A percentile compares a stretch with the other conserved stretches of the same genome.
These are phyloP conservation scores for Ariopsis seemanni DNA, from an alignment of 2,113 vertebrate species.

Conservation along the genomic window DNA sequence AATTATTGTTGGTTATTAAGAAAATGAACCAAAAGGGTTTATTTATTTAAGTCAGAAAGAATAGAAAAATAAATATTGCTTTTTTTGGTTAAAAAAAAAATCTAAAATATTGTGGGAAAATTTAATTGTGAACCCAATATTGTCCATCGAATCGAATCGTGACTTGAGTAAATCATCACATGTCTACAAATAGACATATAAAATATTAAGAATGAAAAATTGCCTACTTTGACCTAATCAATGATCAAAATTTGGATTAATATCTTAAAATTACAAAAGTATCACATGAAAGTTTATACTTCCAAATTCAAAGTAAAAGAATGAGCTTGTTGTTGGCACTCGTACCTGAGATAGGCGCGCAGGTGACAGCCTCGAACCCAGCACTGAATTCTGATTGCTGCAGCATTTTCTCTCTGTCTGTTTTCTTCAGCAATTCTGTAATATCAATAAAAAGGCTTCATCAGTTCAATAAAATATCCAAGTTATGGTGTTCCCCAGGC, in stretches of 20 bases:
- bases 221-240: background rate
- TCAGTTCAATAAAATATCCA: background rate
- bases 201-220: too few relatives aligned
- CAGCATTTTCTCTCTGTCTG: constrained; percentile 70
- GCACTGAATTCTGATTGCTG: constrained; percentile 83
- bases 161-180: too few relatives aligned
- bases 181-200: too few relatives aligned
- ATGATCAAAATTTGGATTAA: background rate
- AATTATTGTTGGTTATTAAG: too few relatives aligned
- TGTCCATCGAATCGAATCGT: too few relatives aligned
- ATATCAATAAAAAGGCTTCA: constrained; percentile 11
- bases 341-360: constrained; percentile 82
- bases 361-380: constrained; percentile 84
- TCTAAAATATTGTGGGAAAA: too few relatives aligned
- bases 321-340: background rate
- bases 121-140: too few relatives aligned
- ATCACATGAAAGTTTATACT: too few relatives aligned
- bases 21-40: too few relatives aligned
- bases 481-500: background rate
- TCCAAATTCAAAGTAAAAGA: background rate
- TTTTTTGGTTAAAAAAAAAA: too few relatives aligned
- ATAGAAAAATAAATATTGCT: too few relatives aligned
- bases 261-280: background rate
- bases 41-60: too few relatives aligned
- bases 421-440: constrained; percentile 75